phyloP scores from a whole-genome alignment of 2,113 vertebrate species.

The Eretmodus cyanostictus region DNA sequence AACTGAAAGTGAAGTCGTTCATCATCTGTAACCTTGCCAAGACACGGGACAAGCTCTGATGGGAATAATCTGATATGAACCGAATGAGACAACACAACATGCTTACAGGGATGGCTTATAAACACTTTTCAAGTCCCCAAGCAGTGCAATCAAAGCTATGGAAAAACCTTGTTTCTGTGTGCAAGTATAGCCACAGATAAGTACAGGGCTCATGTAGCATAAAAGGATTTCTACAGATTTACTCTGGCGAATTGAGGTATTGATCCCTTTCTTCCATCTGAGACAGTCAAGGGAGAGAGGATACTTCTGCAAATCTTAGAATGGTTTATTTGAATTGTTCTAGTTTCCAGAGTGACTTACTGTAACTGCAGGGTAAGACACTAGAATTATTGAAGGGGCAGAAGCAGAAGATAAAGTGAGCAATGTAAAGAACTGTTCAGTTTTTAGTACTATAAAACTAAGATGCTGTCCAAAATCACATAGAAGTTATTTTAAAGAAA shows the following conservation, averaged over 20 bases:
- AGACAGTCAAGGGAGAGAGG: neutral
- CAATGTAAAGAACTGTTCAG: neutral
- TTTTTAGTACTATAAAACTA: neutral
- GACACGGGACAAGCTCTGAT: neutral
- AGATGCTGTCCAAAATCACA: neutral
- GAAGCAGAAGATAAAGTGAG: neutral
- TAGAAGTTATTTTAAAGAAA: neutral
- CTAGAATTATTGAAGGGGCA: neutral
- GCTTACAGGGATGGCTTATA: neutral
- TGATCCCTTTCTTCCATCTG: neutral
- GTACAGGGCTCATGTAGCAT: conserved; percentile 16
- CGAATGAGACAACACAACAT: neutral
- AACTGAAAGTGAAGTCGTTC: conserved; percentile 1
- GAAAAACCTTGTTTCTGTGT: neutral
- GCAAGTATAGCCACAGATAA: conserved; percentile 21
- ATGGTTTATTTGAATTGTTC: neutral
- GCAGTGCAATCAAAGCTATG: neutral
- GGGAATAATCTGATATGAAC: conserved; percentile 9
- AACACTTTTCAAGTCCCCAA: neutral
- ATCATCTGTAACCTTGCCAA: conserved; percentile 30
- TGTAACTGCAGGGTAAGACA: neutral
- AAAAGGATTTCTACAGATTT: conserved; percentile 45
- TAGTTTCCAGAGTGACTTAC: neutral
- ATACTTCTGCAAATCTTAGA: neutral
- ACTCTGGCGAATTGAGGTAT: conserved; percentile 7